Conservation (phyloP, 2,797 vertebrate genomes). For the Rhyacichthys aspro region DNA sequence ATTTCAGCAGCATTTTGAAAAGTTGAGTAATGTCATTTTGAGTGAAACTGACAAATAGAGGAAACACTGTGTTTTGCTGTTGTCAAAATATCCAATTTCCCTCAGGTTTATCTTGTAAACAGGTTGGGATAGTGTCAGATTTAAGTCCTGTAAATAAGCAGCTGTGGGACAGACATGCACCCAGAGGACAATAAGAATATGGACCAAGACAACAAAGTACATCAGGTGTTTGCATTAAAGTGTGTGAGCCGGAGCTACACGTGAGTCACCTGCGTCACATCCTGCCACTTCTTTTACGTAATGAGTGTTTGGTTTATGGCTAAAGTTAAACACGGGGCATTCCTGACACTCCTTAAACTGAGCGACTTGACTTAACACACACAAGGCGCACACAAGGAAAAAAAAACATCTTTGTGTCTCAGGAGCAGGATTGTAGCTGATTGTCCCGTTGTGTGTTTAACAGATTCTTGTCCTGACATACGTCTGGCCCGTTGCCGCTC, state of each 20-base stretch:
- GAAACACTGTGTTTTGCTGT: not conserved
- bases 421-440: slow-evolving; percentile 21
- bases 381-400: not conserved
- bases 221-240: slow-evolving; percentile 45
- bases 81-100: not conserved
- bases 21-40: not conserved
- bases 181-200: slow-evolving; percentile 54
- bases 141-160: slow-evolving; percentile 48
- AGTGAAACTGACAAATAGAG: slow-evolving; percentile 1
- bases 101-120: slow-evolving; percentile 4
- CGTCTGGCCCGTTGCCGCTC: slow-evolving; percentile 13
- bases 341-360: slow-evolving; percentile 59
- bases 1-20: slow-evolving; percentile 13
- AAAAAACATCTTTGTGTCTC: slow-evolving; percentile 2
- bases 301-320: slow-evolving; percentile 78
- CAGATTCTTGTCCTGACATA: slow-evolving; percentile 19
- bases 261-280: slow-evolving; percentile 63
- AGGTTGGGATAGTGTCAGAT: slow-evolving; percentile 5
- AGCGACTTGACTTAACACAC: slow-evolving; percentile 4
- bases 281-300: slow-evolving; percentile 57
- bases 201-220: slow-evolving; percentile 50
- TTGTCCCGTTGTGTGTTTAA: slow-evolving; percentile 33
- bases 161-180: slow-evolving; percentile 64
- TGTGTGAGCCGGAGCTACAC: slow-evolving; percentile 42
- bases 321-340: slow-evolving; percentile 69